These are phyloP conservation scores for Meandrina meandrites DNA, from an alignment of 92 coral and sea anemone species.

Conservation along the genomic window DNA sequence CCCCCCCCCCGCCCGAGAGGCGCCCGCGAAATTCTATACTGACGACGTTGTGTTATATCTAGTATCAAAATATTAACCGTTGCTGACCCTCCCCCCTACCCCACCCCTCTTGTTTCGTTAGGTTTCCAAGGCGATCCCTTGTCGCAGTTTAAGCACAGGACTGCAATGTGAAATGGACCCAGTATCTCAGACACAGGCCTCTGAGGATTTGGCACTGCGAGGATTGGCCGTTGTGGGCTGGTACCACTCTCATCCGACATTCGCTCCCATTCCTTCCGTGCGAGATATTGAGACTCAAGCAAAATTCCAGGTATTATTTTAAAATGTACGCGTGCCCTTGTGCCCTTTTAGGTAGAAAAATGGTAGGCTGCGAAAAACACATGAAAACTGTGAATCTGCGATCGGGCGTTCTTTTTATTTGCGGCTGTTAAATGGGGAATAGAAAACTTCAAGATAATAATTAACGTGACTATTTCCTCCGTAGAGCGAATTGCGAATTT, in stretches of 20 bases:
- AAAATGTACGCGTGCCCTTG: neutral
- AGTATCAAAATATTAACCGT: no score
- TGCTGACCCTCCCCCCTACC: no score
- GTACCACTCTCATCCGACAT: constrained; percentile 94
- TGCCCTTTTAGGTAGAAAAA: neutral
- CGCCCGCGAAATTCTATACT: no score
- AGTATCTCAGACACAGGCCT: constrained; percentile 93
- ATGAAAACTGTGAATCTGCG: no score
- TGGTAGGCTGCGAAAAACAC: no score
- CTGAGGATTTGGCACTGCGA: constrained; percentile 68
- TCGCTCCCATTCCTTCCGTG: constrained; percentile 83
- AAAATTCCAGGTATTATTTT: constrained; percentile 73
- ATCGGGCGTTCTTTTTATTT: no score
- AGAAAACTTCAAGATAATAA: no score
- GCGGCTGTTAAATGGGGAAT: no score
- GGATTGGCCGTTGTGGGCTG: constrained; percentile 91
- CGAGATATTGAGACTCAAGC: constrained; percentile 89
- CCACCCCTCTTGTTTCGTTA: constrained; percentile 3
- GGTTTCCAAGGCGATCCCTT: constrained; percentile 82
- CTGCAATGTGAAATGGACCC: constrained; percentile 96
- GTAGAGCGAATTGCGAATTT: no score
- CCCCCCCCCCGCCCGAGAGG: no score
- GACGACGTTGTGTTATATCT: no score
- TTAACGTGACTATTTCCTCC: no score
- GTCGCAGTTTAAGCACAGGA: constrained; percentile 81